Evolutionary conservation across 2,113 vertebrate species (phyloP).

Genomic region (Cephalopterus ornatus): DNA sequence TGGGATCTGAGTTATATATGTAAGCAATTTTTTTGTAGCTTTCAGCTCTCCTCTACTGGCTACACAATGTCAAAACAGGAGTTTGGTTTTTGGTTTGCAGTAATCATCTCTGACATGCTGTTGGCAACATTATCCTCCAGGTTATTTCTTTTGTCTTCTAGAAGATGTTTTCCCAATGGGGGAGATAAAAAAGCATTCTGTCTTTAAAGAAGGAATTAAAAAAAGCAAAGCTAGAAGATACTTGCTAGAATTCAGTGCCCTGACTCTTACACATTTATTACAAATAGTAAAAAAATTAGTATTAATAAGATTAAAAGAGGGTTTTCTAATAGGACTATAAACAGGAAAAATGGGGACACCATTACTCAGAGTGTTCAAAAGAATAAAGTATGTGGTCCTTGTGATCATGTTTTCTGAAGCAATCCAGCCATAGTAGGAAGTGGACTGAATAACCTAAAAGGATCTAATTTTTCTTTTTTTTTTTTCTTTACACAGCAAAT

Average conservation of each 20-base stretch:
- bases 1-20: not conserved
- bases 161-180: not conserved
- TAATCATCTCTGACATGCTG: conserved; percentile 26
- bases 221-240: not conserved
- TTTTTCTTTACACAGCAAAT: not conserved
- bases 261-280: not conserved
- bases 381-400: not conserved
- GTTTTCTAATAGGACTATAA: not conserved
- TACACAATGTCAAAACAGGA: conserved; percentile 27
- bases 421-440: not conserved
- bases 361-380: not conserved
- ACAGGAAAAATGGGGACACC: not conserved
- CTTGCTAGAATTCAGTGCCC: not conserved
- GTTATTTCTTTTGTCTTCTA: conserved; percentile 20
- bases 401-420: not conserved
- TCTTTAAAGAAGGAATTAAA: not conserved
- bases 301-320: not conserved
- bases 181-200: not conserved
- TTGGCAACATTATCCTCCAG: conserved; percentile 20
- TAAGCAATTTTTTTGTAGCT: not conserved
- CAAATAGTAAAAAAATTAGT: not conserved
- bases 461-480: not conserved
- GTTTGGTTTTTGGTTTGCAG: conserved; percentile 10
- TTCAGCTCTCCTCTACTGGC: not conserved
- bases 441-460: not conserved